phyloP scores from a whole-genome alignment of 2,888 invertebrate species.

The Hololepta plana region DNA sequence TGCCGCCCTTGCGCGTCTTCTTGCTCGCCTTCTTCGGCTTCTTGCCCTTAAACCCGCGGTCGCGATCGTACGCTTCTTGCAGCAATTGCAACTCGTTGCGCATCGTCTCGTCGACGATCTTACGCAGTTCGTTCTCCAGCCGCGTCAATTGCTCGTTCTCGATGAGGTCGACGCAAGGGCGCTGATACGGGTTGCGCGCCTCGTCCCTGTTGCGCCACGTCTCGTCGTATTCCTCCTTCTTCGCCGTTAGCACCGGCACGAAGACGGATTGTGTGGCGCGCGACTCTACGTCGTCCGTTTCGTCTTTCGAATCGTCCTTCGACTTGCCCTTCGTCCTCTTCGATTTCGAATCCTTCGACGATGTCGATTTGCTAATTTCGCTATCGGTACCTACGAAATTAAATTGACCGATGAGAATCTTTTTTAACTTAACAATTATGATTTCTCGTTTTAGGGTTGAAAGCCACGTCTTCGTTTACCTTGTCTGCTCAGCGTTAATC shows the following conservation, averaged over 20 bases:
- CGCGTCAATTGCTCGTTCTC: conserved; percentile 65
- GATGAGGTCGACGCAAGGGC: conserved; percentile 66
- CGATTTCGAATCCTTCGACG: conserved; percentile 64
- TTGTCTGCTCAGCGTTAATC: conserved; percentile 64
- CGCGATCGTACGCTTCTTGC: conserved; percentile 55
- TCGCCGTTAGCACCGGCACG: conserved; percentile 48
- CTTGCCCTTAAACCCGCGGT: conserved; percentile 54
- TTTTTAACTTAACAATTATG: background rate
- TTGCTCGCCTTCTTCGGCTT: conserved; percentile 62
- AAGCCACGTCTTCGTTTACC: conserved; percentile 32
- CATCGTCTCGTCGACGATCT: conserved; percentile 64
- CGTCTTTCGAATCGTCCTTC: conserved; percentile 28
- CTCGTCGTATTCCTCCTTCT: conserved; percentile 62
- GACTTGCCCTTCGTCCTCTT: conserved; percentile 46
- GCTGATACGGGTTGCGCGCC: conserved; percentile 50
- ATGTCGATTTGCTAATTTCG: conserved; percentile 62
- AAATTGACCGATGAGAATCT: too few species aligned
- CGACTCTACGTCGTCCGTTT: conserved; percentile 46
- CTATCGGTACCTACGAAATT: conserved; percentile 50
- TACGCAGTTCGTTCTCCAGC: conserved; percentile 67
- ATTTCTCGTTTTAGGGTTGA: background rate
- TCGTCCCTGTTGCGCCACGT: conserved; percentile 74
- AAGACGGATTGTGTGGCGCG: conserved; percentile 54
- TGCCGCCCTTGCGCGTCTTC: conserved; percentile 58
- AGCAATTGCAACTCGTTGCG: conserved; percentile 48